phyloP scores from a whole-genome alignment of 2,113 vertebrate genomes.

The Zeus faber region DNA sequence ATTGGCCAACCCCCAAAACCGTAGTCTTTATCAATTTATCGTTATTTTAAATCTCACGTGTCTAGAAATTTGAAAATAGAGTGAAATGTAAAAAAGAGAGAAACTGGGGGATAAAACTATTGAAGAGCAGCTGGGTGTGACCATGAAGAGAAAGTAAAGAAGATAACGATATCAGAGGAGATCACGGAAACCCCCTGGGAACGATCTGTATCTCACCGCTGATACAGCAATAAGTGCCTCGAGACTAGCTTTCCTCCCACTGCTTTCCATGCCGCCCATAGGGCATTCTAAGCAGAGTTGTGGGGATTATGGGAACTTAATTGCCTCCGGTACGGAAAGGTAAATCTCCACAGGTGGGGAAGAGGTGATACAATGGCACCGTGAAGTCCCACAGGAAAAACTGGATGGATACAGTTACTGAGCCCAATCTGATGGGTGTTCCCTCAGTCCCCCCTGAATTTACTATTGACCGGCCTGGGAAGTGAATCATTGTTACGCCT shows the following conservation, averaged over 20 bases:
- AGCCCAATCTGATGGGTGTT: slow-evolving; percentile 4
- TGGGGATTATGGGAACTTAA: slow-evolving; percentile 42
- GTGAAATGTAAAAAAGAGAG: no score
- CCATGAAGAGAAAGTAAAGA: slow-evolving; percentile 21
- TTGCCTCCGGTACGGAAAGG: slow-evolving; percentile 41
- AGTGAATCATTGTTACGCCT: slow-evolving; percentile 9
- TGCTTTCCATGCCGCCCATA: slow-evolving; percentile 46
- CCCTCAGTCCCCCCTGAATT: slow-evolving; percentile 13
- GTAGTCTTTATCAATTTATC: no score
- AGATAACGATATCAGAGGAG: slow-evolving; percentile 6
- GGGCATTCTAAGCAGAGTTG: slow-evolving; percentile 48
- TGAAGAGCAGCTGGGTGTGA: neutral
- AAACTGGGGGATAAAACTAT: no score
- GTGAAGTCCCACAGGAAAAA: slow-evolving; percentile 24
- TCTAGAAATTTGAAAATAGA: no score
- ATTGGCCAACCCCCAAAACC: no score
- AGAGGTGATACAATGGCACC: slow-evolving; percentile 30
- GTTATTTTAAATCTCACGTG: no score
- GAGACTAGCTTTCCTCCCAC: slow-evolving; percentile 46
- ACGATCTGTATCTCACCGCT: slow-evolving; percentile 48
- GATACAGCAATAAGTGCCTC: slow-evolving; percentile 59
- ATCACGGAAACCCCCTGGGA: slow-evolving; percentile 32
- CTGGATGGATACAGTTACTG: slow-evolving; percentile 16
- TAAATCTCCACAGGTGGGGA: slow-evolving; percentile 48
- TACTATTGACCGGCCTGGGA: neutral